Evolutionary conservation across 2,888 invertebrate genomes (phyloP).

Genomic region (Steromphala cineraria): DNA sequence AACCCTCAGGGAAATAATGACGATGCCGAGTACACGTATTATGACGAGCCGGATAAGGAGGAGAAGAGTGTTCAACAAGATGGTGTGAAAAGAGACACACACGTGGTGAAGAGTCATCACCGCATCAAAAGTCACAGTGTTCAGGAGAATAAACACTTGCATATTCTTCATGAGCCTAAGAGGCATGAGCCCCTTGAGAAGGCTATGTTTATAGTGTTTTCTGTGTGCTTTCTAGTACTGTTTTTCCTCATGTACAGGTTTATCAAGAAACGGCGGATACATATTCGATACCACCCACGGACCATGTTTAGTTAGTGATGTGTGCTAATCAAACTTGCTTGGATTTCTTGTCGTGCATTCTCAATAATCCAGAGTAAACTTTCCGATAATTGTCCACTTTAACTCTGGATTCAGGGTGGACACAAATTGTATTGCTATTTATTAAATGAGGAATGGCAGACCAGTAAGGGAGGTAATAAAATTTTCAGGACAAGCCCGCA

Average conservation of each 20-base stretch:
- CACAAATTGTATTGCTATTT: too few relatives aligned
- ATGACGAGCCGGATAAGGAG: conserved; percentile 42
- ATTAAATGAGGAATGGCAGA: too few relatives aligned
- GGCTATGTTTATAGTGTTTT: conserved; percentile 45
- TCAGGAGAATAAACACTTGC: conserved; percentile 8
- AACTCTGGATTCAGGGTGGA: too few relatives aligned
- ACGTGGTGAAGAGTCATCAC: conserved; percentile 8
- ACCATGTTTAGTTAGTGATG: conserved; percentile 36
- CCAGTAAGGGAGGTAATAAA: too few relatives aligned
- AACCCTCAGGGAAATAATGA: conserved; percentile 29
- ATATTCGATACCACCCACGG: conserved; percentile 51
- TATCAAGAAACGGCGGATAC: conserved; percentile 59
- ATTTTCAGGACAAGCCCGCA: too few relatives aligned
- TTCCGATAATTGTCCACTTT: too few relatives aligned
- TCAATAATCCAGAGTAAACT: too few relatives aligned
- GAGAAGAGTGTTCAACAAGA: conserved; percentile 47
- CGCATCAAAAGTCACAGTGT: conserved; percentile 28
- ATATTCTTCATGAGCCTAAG: not conserved
- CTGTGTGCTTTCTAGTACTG: conserved; percentile 48
- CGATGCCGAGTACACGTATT: conserved; percentile 48
- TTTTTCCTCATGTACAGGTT: conserved; percentile 62
- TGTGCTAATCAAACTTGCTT: not conserved
- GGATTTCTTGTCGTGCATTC: too few relatives aligned
- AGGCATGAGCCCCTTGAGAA: conserved; percentile 34
- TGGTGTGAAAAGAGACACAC: conserved; percentile 23